phyloP scores from a whole-genome alignment of 2,113 vertebrate genomes.

The Megaptera novaeangliae region DNA sequence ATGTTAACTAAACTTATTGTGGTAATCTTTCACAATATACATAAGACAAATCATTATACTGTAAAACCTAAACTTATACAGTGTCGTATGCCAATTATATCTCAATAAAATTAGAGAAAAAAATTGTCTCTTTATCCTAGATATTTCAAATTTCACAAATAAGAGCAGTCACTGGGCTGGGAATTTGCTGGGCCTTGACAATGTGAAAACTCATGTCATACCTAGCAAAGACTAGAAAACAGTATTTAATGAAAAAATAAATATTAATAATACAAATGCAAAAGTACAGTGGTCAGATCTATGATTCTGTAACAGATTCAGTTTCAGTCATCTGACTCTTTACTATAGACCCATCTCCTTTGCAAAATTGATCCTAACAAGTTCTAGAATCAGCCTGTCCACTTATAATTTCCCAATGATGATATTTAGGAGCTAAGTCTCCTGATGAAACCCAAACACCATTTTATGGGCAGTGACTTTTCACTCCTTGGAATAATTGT shows the following conservation, averaged over 20 bases:
- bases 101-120: neutral
- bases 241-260: neutral
- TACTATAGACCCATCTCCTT: neutral
- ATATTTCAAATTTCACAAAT: neutral
- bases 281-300: neutral
- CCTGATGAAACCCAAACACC: neutral
- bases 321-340: neutral
- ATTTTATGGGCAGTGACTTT: neutral
- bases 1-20: neutral
- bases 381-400: neutral
- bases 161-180: neutral
- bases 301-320: neutral
- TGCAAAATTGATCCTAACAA: neutral
- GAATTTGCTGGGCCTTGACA: neutral
- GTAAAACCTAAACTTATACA: neutral
- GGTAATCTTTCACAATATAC: neutral
- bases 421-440: neutral
- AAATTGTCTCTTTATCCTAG: neutral
- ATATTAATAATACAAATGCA: neutral
- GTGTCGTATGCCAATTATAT: neutral
- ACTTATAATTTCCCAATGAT: neutral
- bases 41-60: neutral
- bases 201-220: neutral
- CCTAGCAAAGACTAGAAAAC: neutral
- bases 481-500: neutral